Evolutionary conservation across 2,113 vertebrate genomes (phyloP).

Genomic region (Macquaria ambigua): DNA sequence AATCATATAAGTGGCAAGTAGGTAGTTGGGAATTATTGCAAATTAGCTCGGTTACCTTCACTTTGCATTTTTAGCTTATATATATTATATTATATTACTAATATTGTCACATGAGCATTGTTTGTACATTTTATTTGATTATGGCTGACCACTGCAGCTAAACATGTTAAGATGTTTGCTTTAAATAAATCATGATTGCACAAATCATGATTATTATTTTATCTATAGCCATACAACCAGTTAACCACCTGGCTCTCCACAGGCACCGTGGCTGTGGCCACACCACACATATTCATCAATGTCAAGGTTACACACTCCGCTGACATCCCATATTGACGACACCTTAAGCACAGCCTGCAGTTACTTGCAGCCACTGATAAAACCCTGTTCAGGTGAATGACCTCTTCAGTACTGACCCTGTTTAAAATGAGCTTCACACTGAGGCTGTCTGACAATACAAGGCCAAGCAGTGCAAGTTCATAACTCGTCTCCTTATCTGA

Average conservation of each 20-base stretch:
- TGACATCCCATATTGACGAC: not conserved
- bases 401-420: not conserved
- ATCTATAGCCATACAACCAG: not conserved
- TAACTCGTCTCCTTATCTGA: constrained; percentile 32
- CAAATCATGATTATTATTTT: not conserved
- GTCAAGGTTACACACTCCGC: constrained; percentile 12
- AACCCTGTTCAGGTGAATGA: constrained; percentile 2
- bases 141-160: not conserved
- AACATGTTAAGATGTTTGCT: fast-evolving
- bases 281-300: not conserved
- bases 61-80: no score
- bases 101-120: not conserved
- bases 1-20: not conserved
- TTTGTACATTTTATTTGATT: not conserved
- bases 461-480: constrained; percentile 9
- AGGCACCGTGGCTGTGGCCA: not conserved
- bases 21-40: no score
- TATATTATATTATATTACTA: no score
- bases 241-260: not conserved
- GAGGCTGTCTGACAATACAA: not conserved
- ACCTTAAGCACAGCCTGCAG: constrained; percentile 5
- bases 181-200: not conserved
- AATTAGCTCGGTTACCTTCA: no score
- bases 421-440: constrained; percentile 24
- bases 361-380: constrained; percentile 13